Evolutionary conservation across 2,113 vertebrate genomes (phyloP).

Genomic region (Chroicocephalus ridibundus): DNA sequence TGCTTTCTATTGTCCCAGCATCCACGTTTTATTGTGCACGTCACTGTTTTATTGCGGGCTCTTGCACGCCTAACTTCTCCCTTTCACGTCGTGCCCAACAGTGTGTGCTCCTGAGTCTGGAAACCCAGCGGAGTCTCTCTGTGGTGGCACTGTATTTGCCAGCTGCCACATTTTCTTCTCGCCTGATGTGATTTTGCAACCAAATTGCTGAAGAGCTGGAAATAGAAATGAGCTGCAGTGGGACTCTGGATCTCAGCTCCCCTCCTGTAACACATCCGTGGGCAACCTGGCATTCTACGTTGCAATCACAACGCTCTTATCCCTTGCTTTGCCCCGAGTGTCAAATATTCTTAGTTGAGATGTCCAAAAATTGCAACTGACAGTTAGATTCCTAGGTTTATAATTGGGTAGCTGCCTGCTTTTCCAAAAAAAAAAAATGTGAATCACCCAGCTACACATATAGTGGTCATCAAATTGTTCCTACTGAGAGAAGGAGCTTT

Average conservation of each 20-base stretch:
- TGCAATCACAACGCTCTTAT: not conserved
- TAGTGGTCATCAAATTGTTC: not conserved
- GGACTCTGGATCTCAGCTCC: not conserved
- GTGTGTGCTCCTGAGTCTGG: not conserved
- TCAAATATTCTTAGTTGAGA: not conserved
- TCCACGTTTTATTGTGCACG: not conserved
- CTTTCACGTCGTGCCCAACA: not conserved
- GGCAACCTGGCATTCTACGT: not conserved
- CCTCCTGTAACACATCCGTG: not conserved
- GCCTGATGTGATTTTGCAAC: not conserved
- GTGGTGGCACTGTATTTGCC: not conserved
- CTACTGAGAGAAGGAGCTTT: not conserved
- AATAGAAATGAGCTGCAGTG: not conserved
- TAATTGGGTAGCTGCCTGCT: not conserved
- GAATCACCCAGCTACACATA: not conserved
- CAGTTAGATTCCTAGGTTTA: not conserved
- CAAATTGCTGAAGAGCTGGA: not conserved
- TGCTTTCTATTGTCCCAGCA: not conserved
- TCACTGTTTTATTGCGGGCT: not conserved
- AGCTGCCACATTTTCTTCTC: not conserved
- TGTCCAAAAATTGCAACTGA: not conserved
- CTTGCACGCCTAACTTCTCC: fast-evolving
- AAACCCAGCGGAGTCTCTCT: not conserved
- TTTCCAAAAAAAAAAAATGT: not conserved
- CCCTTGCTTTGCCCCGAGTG: not conserved